phyloP scores from a whole-genome alignment of 2,888 invertebrate species.

The Pocota personata region DNA sequence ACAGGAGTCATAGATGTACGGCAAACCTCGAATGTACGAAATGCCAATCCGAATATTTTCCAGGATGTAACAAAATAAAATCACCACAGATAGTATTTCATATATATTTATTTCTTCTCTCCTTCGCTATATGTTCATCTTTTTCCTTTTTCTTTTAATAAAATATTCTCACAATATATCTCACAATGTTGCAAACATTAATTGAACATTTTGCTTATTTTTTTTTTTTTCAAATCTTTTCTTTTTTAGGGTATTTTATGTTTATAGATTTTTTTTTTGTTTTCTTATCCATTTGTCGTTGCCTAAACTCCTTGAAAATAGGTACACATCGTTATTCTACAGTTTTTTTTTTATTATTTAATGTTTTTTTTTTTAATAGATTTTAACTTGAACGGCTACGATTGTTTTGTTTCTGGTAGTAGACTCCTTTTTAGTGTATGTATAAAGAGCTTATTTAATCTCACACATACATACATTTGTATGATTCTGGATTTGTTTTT shows the following conservation, averaged over 20 bases:
- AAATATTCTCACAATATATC: slow-evolving; percentile 67
- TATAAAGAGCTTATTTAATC: slow-evolving; percentile 7
- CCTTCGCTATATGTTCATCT: slow-evolving; percentile 43
- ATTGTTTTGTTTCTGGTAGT: slow-evolving; percentile 33
- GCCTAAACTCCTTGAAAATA: slow-evolving; percentile 53
- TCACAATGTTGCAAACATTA: slow-evolving; percentile 66
- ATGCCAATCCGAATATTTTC: too few species aligned
- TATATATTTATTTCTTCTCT: slow-evolving; percentile 60
- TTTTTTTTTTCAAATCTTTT: neutral
- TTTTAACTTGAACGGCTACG: slow-evolving; percentile 57
- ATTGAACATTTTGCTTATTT: slow-evolving; percentile 49
- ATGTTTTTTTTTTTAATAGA: slow-evolving; percentile 8
- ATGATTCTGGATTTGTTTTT: slow-evolving; percentile 31
- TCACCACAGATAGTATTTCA: slow-evolving; percentile 7
- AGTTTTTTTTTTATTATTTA: slow-evolving; percentile 3
- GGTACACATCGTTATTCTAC: slow-evolving; percentile 45
- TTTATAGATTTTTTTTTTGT: neutral
- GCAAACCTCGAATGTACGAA: too few species aligned
- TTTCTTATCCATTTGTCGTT: slow-evolving; percentile 36
- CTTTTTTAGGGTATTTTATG: slow-evolving; percentile 9
- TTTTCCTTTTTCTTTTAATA: slow-evolving; percentile 50
- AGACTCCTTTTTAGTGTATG: slow-evolving; percentile 19
- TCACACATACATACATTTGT: slow-evolving; percentile 23
- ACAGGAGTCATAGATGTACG: too few species aligned
- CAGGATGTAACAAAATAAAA: neutral